phyloP scores from a whole-genome alignment of 2,888 invertebrate species.

The Drosophila greeni region DNA sequence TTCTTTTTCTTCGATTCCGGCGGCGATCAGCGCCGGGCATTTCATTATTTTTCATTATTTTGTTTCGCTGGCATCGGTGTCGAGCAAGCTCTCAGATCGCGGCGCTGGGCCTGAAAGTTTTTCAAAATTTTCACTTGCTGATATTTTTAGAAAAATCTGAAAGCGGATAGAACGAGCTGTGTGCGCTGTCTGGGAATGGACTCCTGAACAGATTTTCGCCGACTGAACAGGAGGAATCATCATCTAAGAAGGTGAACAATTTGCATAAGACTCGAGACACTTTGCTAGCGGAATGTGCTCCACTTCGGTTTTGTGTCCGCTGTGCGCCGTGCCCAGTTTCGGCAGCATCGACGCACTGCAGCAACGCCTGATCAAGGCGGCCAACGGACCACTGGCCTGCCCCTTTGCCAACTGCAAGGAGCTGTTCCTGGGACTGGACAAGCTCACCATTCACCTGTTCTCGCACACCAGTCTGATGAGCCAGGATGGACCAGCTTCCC shows the following conservation, averaged over 20 bases:
- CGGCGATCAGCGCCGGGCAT: conserved; percentile 42
- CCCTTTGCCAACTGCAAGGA: conserved; percentile 86
- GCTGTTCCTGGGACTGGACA: conserved; percentile 86
- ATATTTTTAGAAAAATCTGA: conserved; percentile 68
- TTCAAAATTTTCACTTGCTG: conserved; percentile 62
- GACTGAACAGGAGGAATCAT: conserved; percentile 15
- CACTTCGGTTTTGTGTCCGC: conserved; percentile 85
- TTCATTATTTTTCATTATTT: conserved; percentile 64
- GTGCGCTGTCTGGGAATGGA: conserved; percentile 47
- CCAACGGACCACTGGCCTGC: conserved; percentile 86
- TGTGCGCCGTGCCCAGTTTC: conserved; percentile 87
- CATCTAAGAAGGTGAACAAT: conserved; percentile 15
- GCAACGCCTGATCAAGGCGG: conserved; percentile 85
- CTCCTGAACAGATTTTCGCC: conserved; percentile 33
- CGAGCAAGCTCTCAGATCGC: conserved; percentile 17
- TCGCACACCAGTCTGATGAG: conserved; percentile 81
- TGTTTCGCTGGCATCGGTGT: conserved; percentile 35
- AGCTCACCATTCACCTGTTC: conserved; percentile 90
- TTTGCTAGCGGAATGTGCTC: conserved; percentile 77
- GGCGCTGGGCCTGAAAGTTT: conserved; percentile 52
- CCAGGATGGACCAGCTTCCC: conserved; percentile 9
- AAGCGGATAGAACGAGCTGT: conserved; percentile 32
- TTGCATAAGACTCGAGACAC: conserved; percentile 27
- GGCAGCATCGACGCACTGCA: conserved; percentile 85
- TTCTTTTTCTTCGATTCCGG: conserved; percentile 24